Base-by-base conservation (phyloP, 2,888 invertebrate genomes). In the Heliconius aoede region DNA sequence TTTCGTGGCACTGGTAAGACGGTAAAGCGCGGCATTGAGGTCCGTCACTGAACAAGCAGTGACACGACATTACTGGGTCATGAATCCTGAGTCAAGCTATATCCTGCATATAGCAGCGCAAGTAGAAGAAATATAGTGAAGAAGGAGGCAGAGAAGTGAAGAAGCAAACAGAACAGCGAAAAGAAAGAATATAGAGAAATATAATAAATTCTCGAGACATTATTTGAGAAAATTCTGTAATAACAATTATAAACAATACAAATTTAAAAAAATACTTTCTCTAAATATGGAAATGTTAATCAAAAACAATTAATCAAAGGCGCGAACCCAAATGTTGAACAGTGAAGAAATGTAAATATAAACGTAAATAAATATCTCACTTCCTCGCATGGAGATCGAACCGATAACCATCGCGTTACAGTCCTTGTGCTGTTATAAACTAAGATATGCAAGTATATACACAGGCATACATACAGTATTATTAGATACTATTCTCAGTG, bases 51-150 rank as follows among this genome's bases (percentile, higher is more conserved):
- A n/a, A n/a, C n/a, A n/a, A n/a, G n/a, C 21, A 32, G 21, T 64
- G 36, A 32, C 64, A 64, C 64, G 64, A 36, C 32, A 1, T 64
- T 36, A 64, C 13, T 64, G n/a, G 64, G 32, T 32, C 32, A 64
- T 32, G 30, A 1, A 21, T n/a, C n/a, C n/a, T 62, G 55, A 2
- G 0, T 55, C 55, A n/a, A 21, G 55, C 9, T 55, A n/a, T n/a
- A 55, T n/a, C 55, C 9, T 9, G 9, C n/a, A 1, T n/a, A 55
- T n/a, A n/a, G 55, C n/a, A 55, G 11, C 8, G 55, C n/a, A 55
- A n/a, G n/a, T n/a, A 55, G n/a, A 55, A 11, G n/a, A n/a, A 21
- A 55, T 18, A 21, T 55, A 55, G 0, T n/a, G n/a, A n/a, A n/a
- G n/a, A n/a, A n/a, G n/a, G n/a, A n/a, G n/a, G n/a, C n/a, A n/a